A percentile compares a stretch with the other conserved stretches of the same genome.
Evolutionary conservation across 2,888 invertebrate species (phyloP).

Genomic region (Trichogramma evanescens): DNA sequence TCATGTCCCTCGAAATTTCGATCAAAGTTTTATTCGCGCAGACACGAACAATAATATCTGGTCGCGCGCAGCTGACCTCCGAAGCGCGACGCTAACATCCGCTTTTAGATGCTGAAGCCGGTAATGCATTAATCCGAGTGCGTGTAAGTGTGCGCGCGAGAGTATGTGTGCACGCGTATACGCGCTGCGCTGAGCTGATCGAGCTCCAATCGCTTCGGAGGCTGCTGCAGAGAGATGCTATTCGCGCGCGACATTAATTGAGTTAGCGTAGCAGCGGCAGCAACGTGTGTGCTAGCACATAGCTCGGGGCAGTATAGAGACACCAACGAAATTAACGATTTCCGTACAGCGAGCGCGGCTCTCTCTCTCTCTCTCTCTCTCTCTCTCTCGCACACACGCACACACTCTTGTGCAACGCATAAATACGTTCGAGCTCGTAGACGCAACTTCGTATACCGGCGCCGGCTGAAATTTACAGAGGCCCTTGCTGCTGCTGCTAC

Average conservation of each 20-base stretch:
- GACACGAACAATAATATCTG: too few relatives aligned
- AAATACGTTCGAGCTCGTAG: too few relatives aligned
- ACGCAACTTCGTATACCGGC: too few relatives aligned
- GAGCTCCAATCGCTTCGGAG: constrained; percentile 31
- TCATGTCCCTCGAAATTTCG: too few relatives aligned
- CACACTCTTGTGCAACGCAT: too few relatives aligned
- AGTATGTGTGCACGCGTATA: background rate
- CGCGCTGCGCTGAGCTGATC: background rate
- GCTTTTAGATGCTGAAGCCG: background rate
- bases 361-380: background rate
- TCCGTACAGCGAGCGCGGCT: background rate
- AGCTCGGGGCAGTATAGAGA: too few relatives aligned
- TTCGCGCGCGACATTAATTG: constrained; percentile 37
- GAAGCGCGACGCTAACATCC: too few relatives aligned
- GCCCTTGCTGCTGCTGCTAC: too few relatives aligned
- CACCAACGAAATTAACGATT: constrained; percentile 4
- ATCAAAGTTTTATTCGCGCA: too few relatives aligned
- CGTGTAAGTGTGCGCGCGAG: background rate
- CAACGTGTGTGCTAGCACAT: background rate
- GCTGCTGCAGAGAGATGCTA: too few relatives aligned
- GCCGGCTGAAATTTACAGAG: background rate
- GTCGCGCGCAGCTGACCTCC: too few relatives aligned
- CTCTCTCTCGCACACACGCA: background rate
- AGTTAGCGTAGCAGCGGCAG: constrained; percentile 34
- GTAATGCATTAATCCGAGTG: constrained; percentile 13